These are phyloP conservation scores for Galleria mellonella DNA, from an alignment of 1,140 invertebrate genomes.

Conservation along the genomic window DNA sequence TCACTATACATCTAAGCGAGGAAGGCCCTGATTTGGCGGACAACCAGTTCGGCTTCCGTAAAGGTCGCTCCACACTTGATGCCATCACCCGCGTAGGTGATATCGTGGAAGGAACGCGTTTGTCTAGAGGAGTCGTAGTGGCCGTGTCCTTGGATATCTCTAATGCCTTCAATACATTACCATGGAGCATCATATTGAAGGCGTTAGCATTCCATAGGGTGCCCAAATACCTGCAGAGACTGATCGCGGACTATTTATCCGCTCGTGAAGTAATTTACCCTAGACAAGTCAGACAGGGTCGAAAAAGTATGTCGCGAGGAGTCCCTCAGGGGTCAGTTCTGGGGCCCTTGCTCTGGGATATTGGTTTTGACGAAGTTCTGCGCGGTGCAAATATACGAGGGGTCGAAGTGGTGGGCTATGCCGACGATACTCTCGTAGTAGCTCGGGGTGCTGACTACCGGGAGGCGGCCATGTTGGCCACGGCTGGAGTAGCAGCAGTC, in stretches of 20 bases:
- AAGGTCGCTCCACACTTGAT: neutral
- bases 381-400: neutral
- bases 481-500: neutral
- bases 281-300: neutral
- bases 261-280: neutral
- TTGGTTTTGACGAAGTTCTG: neutral
- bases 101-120: no score
- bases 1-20: neutral
- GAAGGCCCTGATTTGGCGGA: constrained; percentile 8
- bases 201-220: constrained; percentile 8
- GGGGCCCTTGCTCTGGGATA: no score
- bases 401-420: neutral
- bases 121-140: constrained; percentile 1
- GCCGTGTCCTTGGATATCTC: no score
- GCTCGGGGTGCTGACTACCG: neutral
- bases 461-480: neutral
- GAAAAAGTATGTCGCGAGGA: neutral
- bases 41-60: constrained; percentile 13
- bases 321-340: neutral
- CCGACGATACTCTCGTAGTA: neutral
- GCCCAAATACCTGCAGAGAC: constrained; percentile 4
- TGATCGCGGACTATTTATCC: constrained; percentile 1
- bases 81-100: no score
- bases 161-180: constrained; percentile 8
- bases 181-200: constrained; percentile 3